A percentile compares a stretch with the other conserved stretches of the same genome.
Evolutionary conservation across 2,113 vertebrate genomes (phyloP).

Genomic region (Xiphophorus maculatus): DNA sequence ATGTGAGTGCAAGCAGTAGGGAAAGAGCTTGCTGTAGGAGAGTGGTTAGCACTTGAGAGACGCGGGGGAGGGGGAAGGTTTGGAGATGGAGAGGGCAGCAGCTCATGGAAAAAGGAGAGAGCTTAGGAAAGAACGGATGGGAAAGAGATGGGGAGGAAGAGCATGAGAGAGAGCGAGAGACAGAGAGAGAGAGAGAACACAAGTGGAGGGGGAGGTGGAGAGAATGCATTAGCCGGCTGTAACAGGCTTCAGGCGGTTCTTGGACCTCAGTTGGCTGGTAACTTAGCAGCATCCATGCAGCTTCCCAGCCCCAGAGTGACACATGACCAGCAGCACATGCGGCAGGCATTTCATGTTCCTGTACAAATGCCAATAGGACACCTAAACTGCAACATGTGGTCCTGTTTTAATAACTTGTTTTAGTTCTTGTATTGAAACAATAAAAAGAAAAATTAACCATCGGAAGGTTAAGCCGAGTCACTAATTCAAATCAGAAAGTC

Average conservation of each 20-base stretch:
- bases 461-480: background rate
- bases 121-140: constrained; percentile 56
- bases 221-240: constrained; percentile 75
- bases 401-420: background rate
- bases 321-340: constrained; percentile 55
- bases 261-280: constrained; percentile 65
- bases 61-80: constrained; percentile 59
- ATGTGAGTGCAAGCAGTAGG: constrained; percentile 44
- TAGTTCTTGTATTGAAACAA: constrained; percentile 1
- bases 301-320: constrained; percentile 47
- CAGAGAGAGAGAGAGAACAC: constrained; percentile 55
- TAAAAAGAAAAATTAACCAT: background rate
- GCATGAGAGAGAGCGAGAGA: constrained; percentile 41
- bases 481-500: background rate
- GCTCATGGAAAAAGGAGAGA: constrained; percentile 71
- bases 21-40: constrained; percentile 61
- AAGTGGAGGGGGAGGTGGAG: constrained; percentile 61
- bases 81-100: constrained; percentile 66
- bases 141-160: constrained; percentile 45
- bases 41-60: constrained; percentile 67
- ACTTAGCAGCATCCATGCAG: constrained; percentile 64
- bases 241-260: constrained; percentile 76
- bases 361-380: constrained; percentile 16
- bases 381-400: background rate
- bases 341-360: constrained; percentile 32